A percentile compares a stretch with the other conserved stretches of the same genome.
Conservation (phyloP, 2,797 vertebrate species). For the Pseudochirops corinnae region DNA sequence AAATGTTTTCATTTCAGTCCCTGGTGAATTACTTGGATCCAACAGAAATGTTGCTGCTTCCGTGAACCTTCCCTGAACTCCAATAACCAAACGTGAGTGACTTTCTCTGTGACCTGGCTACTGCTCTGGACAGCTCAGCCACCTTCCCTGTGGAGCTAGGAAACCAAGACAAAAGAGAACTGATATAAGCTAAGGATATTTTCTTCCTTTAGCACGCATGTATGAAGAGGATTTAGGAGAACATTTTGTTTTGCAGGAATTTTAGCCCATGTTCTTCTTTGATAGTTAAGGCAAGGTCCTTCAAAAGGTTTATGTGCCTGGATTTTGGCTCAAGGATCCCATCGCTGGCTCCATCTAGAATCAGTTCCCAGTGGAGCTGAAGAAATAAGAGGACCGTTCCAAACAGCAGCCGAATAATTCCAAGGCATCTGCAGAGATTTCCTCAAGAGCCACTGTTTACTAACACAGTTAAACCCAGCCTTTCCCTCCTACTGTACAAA, state of each 20-base stretch:
- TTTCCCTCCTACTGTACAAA: slow-evolving; percentile 74
- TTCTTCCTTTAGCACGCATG: background rate
- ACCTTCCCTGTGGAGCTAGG: slow-evolving; percentile 37
- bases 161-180: slow-evolving; percentile 57
- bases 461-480: slow-evolving; percentile 80
- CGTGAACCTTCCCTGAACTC: slow-evolving; percentile 89
- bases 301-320: background rate
- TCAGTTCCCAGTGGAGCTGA: slow-evolving; percentile 51
- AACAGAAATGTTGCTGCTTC: slow-evolving; percentile 87
- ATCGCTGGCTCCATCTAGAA: slow-evolving; percentile 17
- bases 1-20: slow-evolving; percentile 92
- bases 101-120: slow-evolving; percentile 81
- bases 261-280: background rate
- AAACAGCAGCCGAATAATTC: slow-evolving; percentile 65
- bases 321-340: background rate
- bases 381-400: slow-evolving; percentile 14
- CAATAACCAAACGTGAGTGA: slow-evolving; percentile 87
- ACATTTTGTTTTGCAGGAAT: slow-evolving; percentile 27
- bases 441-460: slow-evolving; percentile 79
- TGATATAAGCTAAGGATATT: slow-evolving; percentile 37
- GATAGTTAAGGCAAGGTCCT: background rate
- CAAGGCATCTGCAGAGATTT: slow-evolving; percentile 71
- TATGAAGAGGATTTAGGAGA: slow-evolving; percentile 35
- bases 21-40: slow-evolving; percentile 87
- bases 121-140: slow-evolving; percentile 69